Evolutionary conservation across 2,888 invertebrate species (phyloP).

Genomic region (Hydraecia micacea): DNA sequence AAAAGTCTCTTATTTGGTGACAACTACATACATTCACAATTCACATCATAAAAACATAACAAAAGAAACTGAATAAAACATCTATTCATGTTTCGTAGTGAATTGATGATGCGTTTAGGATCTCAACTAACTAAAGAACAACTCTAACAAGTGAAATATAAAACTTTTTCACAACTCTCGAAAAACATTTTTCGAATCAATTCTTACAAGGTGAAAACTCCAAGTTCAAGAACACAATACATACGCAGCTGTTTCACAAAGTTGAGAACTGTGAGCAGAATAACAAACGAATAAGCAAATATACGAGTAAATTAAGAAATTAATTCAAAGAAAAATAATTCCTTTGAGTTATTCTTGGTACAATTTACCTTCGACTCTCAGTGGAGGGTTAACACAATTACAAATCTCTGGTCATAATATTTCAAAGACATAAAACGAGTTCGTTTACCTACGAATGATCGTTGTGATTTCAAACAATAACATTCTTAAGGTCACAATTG

Average conservation of each 20-base stretch:
- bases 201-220: constrained; percentile 29
- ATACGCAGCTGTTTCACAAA: constrained; percentile 46
- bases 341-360: constrained; percentile 22
- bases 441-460: constrained; percentile 18
- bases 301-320: constrained; percentile 36
- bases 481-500: constrained; percentile 35
- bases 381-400: constrained; percentile 36
- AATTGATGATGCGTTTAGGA: constrained; percentile 36
- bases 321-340: constrained; percentile 36
- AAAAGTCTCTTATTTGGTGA: background rate
- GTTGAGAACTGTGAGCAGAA: constrained; percentile 30
- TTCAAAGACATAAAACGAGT: constrained; percentile 26
- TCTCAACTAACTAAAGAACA: constrained; percentile 43
- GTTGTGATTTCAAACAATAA: constrained; percentile 51
- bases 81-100: constrained; percentile 31
- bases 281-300: constrained; percentile 35
- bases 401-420: constrained; percentile 20
- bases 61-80: constrained; percentile 47
- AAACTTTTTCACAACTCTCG: constrained; percentile 37
- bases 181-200: constrained; percentile 42
- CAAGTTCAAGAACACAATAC: constrained; percentile 45
- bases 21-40: constrained; percentile 14
- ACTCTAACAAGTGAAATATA: constrained; percentile 48
- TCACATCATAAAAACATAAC: constrained; percentile 4
- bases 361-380: constrained; percentile 17